A percentile compares a stretch with the other conserved stretches of the same genome.
phyloP scores from a whole-genome alignment of 1,140 invertebrate species.

The Zelostemma sp. region DNA sequence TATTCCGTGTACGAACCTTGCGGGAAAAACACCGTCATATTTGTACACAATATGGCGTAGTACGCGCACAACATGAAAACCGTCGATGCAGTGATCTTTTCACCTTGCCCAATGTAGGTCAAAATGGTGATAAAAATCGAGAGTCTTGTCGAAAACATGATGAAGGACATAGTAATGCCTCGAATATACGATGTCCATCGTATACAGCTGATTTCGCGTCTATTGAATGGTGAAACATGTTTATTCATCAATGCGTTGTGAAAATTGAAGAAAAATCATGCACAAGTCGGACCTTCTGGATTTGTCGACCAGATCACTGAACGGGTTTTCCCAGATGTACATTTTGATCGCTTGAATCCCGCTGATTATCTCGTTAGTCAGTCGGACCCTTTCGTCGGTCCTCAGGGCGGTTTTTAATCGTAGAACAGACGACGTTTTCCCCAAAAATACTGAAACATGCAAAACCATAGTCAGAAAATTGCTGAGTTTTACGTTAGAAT shows the following conservation, averaged over 20 bases:
- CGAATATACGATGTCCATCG: constrained; percentile 77
- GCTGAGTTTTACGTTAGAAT: background rate
- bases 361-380: constrained; percentile 88
- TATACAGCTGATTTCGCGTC: constrained; percentile 78
- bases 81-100: constrained; percentile 79
- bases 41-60: constrained; percentile 79
- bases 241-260: background rate
- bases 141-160: constrained; percentile 81
- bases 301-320: constrained; percentile 76
- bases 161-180: constrained; percentile 77
- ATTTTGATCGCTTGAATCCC: constrained; percentile 90
- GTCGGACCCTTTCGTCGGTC: constrained; percentile 85
- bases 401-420: constrained; percentile 74
- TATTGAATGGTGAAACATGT: constrained; percentile 38
- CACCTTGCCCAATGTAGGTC: constrained; percentile 78
- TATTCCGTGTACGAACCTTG: constrained; percentile 75
- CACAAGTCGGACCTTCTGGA: constrained; percentile 64
- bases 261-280: background rate
- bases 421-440: constrained; percentile 75
- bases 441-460: constrained; percentile 74
- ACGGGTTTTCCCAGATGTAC: constrained; percentile 91
- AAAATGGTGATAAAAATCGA: constrained; percentile 84
- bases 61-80: constrained; percentile 82
- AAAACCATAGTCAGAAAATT: constrained; percentile 25
- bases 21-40: constrained; percentile 81